Base-by-base conservation (phyloP, 2,888 invertebrate genomes). In the Anticlea derivata region DNA sequence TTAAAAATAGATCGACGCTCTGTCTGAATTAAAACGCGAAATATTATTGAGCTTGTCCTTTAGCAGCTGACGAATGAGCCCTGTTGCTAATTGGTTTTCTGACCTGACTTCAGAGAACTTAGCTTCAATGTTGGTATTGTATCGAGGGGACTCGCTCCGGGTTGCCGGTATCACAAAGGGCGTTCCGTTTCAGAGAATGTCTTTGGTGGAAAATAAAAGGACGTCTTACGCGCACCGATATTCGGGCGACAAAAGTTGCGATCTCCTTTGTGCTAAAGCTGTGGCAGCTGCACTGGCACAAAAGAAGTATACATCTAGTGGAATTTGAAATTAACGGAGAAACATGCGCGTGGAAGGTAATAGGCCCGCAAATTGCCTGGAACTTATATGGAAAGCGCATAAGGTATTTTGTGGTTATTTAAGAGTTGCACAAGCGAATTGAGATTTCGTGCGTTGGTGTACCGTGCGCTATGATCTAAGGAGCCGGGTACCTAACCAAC, bases 391-490 rank as follows among this genome's bases (percentile, higher is more conserved):
- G 88, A 88, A 86, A 88, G 86, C 83, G 85, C 80, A 85, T 86
- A 86, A 86, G 88, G 82, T 80, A 87, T 89, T 87, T 89, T 90
- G 89, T 86, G 89, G 89, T 88, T 88, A 82, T 88, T 88, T 87
- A 86, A 85, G 76, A 78, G 78, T 86, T 87, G 84, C 84, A 80
- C 83, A 85, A 86, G 86, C 73, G 85, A 86, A 87, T 86, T 82
- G 86, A 80, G 83, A 85, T 82, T 84, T 86, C 86, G 88, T 87
- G 87, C 83, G 80, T 83, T 70, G 78, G 80, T 77, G 77, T 77
- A 68, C 71, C 50, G 70, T 61, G 70, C 69, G 68, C 75, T 79
- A 75, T 77, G 80, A 83, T 81, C 78, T 71, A 68, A 68, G 60
- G 70, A 73, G 70, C 75, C 75, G 74, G 79, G 78, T 80, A 73